Evolutionary conservation across 2,797 vertebrate genomes (phyloP).

Genomic region (Notamacropus eugenii): DNA sequence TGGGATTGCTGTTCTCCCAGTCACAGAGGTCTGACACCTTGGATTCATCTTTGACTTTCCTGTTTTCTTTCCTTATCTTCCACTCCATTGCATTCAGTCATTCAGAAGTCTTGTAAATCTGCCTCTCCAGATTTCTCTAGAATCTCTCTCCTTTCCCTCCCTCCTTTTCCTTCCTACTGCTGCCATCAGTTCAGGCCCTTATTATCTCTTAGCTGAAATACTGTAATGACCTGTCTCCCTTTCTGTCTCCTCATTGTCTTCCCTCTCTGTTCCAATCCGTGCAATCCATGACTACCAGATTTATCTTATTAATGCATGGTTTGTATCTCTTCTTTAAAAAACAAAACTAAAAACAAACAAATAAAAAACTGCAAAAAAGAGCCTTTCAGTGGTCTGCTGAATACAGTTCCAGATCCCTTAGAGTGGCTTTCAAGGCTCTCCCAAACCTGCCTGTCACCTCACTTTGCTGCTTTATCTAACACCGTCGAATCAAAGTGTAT

Average conservation of each 20-base stretch:
- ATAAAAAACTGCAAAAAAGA: not conserved
- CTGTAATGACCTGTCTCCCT: not conserved
- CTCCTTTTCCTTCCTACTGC: not conserved
- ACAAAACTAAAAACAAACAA: not conserved
- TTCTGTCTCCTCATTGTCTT: not conserved
- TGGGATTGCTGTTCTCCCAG: not conserved
- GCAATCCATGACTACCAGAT: not conserved
- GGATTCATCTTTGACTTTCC: not conserved
- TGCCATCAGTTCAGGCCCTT: not conserved
- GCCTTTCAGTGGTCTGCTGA: not conserved
- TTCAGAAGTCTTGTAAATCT: not conserved
- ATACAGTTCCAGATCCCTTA: not conserved
- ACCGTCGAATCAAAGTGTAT: not conserved
- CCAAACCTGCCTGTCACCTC: not conserved
- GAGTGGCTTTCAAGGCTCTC: not conserved
- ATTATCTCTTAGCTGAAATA: not conserved
- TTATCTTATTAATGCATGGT: not conserved
- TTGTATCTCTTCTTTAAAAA: not conserved
- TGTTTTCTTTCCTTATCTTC: not conserved
- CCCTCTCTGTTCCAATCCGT: not conserved
- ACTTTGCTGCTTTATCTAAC: not conserved
- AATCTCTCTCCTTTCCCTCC: not conserved
- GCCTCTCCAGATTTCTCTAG: not conserved
- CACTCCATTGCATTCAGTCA: not conserved
- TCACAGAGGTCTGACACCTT: not conserved